Conservation (phyloP, 2,888 invertebrate genomes). For the Noctuana brunneofusca region DNA sequence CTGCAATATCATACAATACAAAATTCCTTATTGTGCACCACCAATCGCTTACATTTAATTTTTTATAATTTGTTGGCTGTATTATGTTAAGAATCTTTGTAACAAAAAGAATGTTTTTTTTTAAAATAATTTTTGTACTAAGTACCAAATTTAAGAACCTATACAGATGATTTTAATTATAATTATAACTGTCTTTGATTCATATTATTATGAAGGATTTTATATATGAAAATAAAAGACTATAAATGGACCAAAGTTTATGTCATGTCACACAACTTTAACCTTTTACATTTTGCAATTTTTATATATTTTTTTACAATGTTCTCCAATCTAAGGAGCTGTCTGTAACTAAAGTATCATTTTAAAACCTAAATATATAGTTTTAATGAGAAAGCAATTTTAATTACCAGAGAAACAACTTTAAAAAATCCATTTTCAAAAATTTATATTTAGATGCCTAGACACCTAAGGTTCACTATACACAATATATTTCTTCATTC, state of each 20-base stretch:
- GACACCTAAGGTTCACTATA: slow-evolving; percentile 56
- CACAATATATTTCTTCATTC: slow-evolving; percentile 41
- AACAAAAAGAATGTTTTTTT: too few relatives aligned
- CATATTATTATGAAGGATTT: too few relatives aligned
- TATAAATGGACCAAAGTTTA: slow-evolving; percentile 67
- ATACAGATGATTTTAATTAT: too few relatives aligned
- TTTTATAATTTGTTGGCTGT: too few relatives aligned
- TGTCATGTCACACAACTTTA: slow-evolving; percentile 62
- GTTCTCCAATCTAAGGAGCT: slow-evolving; percentile 70
- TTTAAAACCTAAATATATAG: slow-evolving; percentile 61
- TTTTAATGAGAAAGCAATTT: slow-evolving; percentile 63
- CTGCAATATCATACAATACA: too few relatives aligned
- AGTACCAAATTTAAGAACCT: not conserved
- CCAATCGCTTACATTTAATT: too few relatives aligned
- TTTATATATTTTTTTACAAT: slow-evolving; percentile 76
- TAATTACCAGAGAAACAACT: slow-evolving; percentile 64
- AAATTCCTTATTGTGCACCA: too few relatives aligned
- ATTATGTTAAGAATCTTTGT: too few relatives aligned
- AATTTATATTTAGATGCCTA: slow-evolving; percentile 60
- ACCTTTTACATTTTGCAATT: slow-evolving; percentile 75
- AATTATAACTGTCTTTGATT: not conserved
- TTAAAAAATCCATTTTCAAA: slow-evolving; percentile 66
- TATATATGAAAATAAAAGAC: slow-evolving; percentile 20
- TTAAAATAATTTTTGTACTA: too few relatives aligned
- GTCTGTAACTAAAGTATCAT: slow-evolving; percentile 68